Conservation (phyloP, 2,888 invertebrate genomes). For the Andrena minutula region DNA sequence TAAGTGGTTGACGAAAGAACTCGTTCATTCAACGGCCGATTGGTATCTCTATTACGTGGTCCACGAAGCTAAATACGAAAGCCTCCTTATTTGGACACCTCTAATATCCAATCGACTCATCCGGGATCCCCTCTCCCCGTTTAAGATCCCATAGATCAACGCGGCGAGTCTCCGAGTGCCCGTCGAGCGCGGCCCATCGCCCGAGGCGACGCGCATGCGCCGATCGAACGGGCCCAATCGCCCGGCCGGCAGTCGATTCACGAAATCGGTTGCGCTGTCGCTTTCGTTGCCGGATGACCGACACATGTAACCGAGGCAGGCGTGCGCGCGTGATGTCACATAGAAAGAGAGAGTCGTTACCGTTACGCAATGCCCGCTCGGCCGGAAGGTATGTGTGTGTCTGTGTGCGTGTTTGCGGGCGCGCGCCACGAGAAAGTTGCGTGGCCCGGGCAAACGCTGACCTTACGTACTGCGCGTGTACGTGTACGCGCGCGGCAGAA, state of each 20-base stretch:
- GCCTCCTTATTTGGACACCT: conserved; percentile 1
- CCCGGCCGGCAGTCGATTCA: conserved; percentile 13
- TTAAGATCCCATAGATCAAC: background rate
- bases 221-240: conserved; percentile 1
- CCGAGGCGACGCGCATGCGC: background rate
- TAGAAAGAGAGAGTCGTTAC: conserved; percentile 84
- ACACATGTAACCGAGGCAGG: conserved; percentile 48
- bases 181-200: background rate
- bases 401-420: conserved; percentile 43
- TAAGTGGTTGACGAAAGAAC: background rate
- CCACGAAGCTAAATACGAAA: background rate
- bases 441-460: conserved; percentile 81
- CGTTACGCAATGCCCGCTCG: conserved; percentile 81
- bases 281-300: conserved; percentile 71
- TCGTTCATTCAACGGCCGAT: background rate
- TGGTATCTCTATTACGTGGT: background rate
- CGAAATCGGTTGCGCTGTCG: conserved; percentile 45
- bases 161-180: no score
- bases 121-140: no score
- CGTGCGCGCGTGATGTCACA: conserved; percentile 82
- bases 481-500: conserved; percentile 28
- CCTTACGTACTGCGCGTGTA: conserved; percentile 79
- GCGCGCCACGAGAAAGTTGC: conserved; percentile 76
- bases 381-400: conserved; percentile 66
- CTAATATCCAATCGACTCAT: background rate